phyloP scores from a whole-genome alignment of 2,888 invertebrate species.

The Lypha dubia region DNA sequence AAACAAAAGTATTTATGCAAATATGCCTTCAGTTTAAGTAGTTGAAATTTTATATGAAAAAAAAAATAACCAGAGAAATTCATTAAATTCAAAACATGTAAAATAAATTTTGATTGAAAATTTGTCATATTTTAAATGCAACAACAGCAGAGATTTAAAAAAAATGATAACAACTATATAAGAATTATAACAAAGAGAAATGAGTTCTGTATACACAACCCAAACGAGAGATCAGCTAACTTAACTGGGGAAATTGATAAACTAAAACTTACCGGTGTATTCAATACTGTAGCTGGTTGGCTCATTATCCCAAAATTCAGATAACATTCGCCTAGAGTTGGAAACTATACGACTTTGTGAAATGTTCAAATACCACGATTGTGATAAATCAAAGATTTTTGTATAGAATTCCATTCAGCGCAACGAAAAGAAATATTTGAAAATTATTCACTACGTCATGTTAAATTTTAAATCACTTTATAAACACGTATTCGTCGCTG shows the following conservation, averaged over 20 bases:
- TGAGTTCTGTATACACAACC: background rate
- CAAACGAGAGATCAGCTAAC: background rate
- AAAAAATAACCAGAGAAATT: too few species aligned
- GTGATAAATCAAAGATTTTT: constrained; percentile 73
- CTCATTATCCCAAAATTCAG: constrained; percentile 74
- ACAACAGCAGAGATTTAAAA: background rate
- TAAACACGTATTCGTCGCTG: constrained; percentile 1
- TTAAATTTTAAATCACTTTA: background rate
- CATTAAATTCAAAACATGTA: constrained; percentile 52
- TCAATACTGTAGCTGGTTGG: constrained; percentile 74
- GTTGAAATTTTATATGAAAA: constrained; percentile 7
- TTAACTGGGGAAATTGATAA: background rate
- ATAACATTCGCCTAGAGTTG: constrained; percentile 73
- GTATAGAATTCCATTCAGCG: constrained; percentile 74
- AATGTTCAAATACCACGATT: constrained; percentile 69
- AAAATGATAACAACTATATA: background rate
- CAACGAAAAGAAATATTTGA: constrained; percentile 4
- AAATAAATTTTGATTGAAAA: constrained; percentile 9
- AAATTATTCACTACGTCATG: background rate
- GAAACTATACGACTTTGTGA: constrained; percentile 70
- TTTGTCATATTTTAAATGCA: constrained; percentile 21
- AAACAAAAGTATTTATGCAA: constrained; percentile 32
- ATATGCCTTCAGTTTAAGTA: constrained; percentile 22
- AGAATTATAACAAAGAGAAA: background rate
- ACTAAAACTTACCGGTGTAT: constrained; percentile 65